A percentile compares a stretch with the other conserved stretches of the same genome.
Evolutionary conservation across 1,140 invertebrate species (phyloP).

Genomic region (Neoseiulus cucumeris): DNA sequence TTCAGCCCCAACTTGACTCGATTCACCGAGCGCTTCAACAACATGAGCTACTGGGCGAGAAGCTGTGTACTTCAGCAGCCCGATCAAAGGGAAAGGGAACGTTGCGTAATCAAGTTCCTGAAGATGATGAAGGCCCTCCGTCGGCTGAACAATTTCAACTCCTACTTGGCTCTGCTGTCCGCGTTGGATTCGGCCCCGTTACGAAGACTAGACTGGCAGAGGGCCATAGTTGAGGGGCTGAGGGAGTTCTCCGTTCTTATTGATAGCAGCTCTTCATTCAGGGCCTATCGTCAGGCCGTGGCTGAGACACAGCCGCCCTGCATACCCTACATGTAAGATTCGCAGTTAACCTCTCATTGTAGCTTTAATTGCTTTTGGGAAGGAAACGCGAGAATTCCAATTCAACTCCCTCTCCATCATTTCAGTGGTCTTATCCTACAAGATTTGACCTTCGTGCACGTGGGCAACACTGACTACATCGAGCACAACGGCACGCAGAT

Average conservation of each 20-base stretch:
- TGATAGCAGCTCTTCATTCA: slow-evolving; percentile 83
- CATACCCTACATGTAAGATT: slow-evolving; percentile 85
- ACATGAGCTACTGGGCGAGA: slow-evolving; percentile 83
- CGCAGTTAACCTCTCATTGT: slow-evolving; percentile 22
- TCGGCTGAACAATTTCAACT: slow-evolving; percentile 97
- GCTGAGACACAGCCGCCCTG: slow-evolving; percentile 86
- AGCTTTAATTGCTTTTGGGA: neutral
- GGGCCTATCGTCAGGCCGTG: slow-evolving; percentile 77
- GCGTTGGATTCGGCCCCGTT: slow-evolving; percentile 92
- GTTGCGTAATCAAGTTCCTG: slow-evolving; percentile 85
- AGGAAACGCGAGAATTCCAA: too few relatives aligned
- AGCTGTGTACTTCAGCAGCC: slow-evolving; percentile 7
- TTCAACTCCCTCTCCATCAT: slow-evolving; percentile 24
- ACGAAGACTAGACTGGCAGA: slow-evolving; percentile 71
- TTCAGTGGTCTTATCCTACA: slow-evolving; percentile 84
- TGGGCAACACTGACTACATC: slow-evolving; percentile 77
- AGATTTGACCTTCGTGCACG: slow-evolving; percentile 95
- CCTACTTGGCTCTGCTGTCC: slow-evolving; percentile 82
- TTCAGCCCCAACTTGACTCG: slow-evolving; percentile 81
- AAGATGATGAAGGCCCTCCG: slow-evolving; percentile 95
- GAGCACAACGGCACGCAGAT: slow-evolving; percentile 43
- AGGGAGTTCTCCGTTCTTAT: slow-evolving; percentile 87
- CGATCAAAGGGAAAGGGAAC: slow-evolving; percentile 12
- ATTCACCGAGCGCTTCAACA: slow-evolving; percentile 98
- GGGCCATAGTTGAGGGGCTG: slow-evolving; percentile 58